Base-by-base conservation (phyloP, 2,113 vertebrate genomes). In the Festucalex cinctus region DNA sequence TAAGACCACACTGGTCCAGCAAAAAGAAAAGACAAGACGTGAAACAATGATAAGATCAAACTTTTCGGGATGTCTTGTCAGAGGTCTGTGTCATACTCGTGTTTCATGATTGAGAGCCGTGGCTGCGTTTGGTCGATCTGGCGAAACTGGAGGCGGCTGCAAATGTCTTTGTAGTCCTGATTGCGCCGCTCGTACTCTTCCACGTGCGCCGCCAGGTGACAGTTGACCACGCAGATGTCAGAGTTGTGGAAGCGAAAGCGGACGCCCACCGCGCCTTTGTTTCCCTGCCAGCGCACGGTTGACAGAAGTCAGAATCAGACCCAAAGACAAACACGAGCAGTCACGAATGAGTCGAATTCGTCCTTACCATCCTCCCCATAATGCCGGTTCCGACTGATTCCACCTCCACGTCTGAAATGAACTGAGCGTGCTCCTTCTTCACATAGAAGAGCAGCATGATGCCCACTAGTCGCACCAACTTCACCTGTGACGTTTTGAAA, bases 321-420 rank as follows among this genome's bases (percentile, higher is more conserved):
- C 49, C 2, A 6, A 3, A 36, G 3, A 41, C 1, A 63, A 39
- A 65, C 43, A 44, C 6, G 20, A 41, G 26, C 37, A 61, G 49
- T 61, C 12, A 39, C 37, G 37, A 8, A 41, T 0, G 1, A 17
- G 3, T 3, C 63, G 10, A 71, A 70, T 26, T 10, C 17, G 22
- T 49, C 17, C 93, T 93, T 88, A 99, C 97, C 97, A 99, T 98
- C 71, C 95, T 93, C 44, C 97, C 96, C 97, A 99, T 98, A 84
- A 99, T 94, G 70, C 97, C 97, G n/a, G 97, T 99, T 63, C 97
- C 97, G 68, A 99, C 96, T 0, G 90, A 93, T 85, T 96, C 97
- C 0, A 88, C 89, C 88, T 96, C 95, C 86, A 99, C 91, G 32
- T 96, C 95, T 0, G 95, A 93, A 80, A 99, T 82, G 78, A 94